Evolutionary conservation across 2,113 vertebrate genomes (phyloP).

Genomic region (Nothoprocta pentlandii): DNA sequence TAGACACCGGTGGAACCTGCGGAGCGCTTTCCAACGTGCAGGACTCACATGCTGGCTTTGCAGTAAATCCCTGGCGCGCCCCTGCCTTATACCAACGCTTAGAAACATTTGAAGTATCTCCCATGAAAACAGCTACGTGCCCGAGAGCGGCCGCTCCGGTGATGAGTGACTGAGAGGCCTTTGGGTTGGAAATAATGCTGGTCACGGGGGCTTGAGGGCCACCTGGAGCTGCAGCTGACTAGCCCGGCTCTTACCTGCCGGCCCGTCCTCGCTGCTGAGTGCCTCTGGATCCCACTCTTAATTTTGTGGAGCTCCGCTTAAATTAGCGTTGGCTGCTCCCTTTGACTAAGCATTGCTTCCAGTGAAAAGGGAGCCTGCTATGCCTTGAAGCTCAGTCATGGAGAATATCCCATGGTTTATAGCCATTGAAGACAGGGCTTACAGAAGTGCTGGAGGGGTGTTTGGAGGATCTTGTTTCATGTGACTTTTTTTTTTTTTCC

Average conservation of each 20-base stretch:
- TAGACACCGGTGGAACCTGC: not conserved
- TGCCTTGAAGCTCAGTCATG: not conserved
- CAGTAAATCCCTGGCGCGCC: not conserved
- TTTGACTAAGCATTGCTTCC: not conserved
- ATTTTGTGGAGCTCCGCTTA: not conserved
- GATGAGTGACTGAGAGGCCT: not conserved
- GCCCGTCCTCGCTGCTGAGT: not conserved
- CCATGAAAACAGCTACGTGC: not conserved
- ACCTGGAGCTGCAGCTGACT: not conserved
- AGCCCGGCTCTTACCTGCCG: not conserved
- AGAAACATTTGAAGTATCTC: not conserved
- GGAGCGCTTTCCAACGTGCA: not conserved
- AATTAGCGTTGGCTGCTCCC: not conserved
- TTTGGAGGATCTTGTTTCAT: slow-evolving; percentile 30
- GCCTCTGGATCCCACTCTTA: not conserved
- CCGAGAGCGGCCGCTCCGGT: not conserved
- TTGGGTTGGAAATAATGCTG: not conserved
- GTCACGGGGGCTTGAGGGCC: not conserved
- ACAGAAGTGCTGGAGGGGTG: not conserved
- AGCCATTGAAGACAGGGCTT: not conserved
- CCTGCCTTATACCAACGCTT: not conserved
- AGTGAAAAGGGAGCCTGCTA: not conserved
- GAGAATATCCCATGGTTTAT: not conserved
- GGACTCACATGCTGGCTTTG: not conserved
- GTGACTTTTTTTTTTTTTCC: not conserved